Evolutionary conservation across 1,140 invertebrate species (phyloP).

Genomic region (Drosophila equinoxialis): DNA sequence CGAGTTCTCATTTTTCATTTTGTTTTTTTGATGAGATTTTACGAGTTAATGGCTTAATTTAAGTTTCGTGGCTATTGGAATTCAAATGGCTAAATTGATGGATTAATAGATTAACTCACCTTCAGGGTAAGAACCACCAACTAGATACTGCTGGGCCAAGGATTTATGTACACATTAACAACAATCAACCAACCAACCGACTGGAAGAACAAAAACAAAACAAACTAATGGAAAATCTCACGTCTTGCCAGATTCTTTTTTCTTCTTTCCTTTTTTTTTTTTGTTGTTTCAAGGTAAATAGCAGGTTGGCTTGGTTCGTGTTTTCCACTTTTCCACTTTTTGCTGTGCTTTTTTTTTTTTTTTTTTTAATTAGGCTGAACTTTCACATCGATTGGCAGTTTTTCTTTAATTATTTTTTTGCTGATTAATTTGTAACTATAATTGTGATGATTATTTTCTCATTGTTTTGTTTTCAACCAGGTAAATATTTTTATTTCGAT

Average conservation of each 20-base stretch:
- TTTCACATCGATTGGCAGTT: constrained; percentile 44
- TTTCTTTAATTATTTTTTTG: constrained; percentile 31
- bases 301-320: constrained; percentile 30
- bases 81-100: constrained; percentile 27
- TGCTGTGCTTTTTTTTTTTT: not conserved
- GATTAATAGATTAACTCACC: constrained; percentile 51
- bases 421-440: constrained; percentile 29
- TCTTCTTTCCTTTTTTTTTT: not conserved
- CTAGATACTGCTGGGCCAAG: constrained; percentile 69
- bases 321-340: not conserved
- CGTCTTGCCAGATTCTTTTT: not conserved
- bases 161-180: constrained; percentile 40
- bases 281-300: constrained; percentile 9
- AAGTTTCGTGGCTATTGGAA: constrained; percentile 32
- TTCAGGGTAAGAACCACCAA: constrained; percentile 63
- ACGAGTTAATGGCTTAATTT: constrained; percentile 35
- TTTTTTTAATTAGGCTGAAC: constrained; percentile 54
- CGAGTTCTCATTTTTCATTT: not conserved
- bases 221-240: constrained; percentile 4
- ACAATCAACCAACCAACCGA: constrained; percentile 18
- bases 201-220: constrained; percentile 8
- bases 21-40: constrained; percentile 43
- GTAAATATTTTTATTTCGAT: constrained; percentile 48
- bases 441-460: constrained; percentile 52
- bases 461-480: constrained; percentile 57